Base-by-base conservation (phyloP, 2,888 invertebrate species). In the Cerceris ruficornis region DNA sequence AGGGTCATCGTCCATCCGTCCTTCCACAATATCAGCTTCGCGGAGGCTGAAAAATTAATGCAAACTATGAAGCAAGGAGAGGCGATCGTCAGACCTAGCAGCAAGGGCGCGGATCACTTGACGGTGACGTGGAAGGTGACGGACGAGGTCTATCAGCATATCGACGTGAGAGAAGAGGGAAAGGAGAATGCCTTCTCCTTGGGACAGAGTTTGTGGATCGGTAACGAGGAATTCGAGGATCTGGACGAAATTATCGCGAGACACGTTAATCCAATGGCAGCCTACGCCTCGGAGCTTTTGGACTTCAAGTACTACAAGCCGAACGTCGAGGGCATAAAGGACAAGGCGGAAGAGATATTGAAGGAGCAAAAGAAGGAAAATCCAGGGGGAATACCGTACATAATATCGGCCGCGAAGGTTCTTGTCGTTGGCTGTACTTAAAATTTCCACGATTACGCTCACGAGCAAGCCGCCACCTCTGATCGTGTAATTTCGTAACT, bases 81-180 rank as follows among this genome's bases (percentile, higher is more conserved):
- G 90, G 98, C 98, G 13, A 96, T 99, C 15, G 96, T 99, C 13
- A 94, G 99, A 75, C 99, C 99, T 0, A 99, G 99, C 66, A 98
- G 98, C 92, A 99, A 99, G 94, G 98, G 98, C 49, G 95, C 96
- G 0, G 98, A 99, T 92, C 98, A 98, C 92, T 93, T 99, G 81
- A 99, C 99, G 0, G 98, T 98, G 5, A 99, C 99, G 0, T 99
- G 99, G 99, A 99, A 99, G 93, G 98, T 99, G 0, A 95, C 97
- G 0, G 97, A 98, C 65, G 96, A 96, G 17, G 96, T 99, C 83
- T 97, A 97, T 90, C 98, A 99, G 91, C 99, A 99, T 91, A 98
- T 99, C 75, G 99, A 99, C 91, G 96, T 99, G 0, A 94, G 96
- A 60, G 99, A 99, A 92, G 97, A 98, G 90, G 98, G 98, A 11